phyloP scores from a whole-genome alignment of 2,113 vertebrate genomes.

The Colistium nudipinnis region DNA sequence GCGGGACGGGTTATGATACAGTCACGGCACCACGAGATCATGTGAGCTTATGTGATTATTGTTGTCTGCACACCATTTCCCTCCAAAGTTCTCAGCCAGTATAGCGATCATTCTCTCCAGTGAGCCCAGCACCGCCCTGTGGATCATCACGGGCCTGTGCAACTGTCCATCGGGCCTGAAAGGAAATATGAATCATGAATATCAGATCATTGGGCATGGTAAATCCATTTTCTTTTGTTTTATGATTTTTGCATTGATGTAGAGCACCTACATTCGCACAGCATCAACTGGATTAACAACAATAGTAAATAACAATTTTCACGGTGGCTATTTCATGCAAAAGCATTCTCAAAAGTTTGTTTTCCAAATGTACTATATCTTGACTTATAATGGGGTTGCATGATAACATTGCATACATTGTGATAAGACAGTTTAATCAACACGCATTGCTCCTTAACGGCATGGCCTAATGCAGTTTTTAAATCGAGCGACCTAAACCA shows the following conservation, averaged over 20 bases:
- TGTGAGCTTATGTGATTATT: not conserved
- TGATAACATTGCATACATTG: not conserved
- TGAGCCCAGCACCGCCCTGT: conserved; percentile 91
- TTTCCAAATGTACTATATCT: not conserved
- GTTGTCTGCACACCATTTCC: conserved; percentile 85
- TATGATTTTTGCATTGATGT: not conserved
- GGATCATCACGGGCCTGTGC: conserved; percentile 88
- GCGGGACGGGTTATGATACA: not conserved
- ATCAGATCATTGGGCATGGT: too few relatives aligned
- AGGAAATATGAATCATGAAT: too few relatives aligned
- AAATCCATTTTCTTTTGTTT: too few relatives aligned
- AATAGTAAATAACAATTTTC: too few relatives aligned
- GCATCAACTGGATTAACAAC: not conserved
- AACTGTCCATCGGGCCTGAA: conserved; percentile 77
- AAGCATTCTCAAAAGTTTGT: not conserved
- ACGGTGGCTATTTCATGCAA: not conserved
- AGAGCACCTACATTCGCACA: not conserved
- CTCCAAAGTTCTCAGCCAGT: conserved; percentile 89
- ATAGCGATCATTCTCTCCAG: conserved; percentile 92
- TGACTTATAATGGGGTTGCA: not conserved
- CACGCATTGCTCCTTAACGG: too few relatives aligned
- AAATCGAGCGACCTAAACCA: not conserved
- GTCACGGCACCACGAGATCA: not conserved
- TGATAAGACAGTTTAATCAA: not conserved
- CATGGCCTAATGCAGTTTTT: too few relatives aligned